phyloP scores from a whole-genome alignment of 1,140 invertebrate genomes.

The Tigriopus japonicus region DNA sequence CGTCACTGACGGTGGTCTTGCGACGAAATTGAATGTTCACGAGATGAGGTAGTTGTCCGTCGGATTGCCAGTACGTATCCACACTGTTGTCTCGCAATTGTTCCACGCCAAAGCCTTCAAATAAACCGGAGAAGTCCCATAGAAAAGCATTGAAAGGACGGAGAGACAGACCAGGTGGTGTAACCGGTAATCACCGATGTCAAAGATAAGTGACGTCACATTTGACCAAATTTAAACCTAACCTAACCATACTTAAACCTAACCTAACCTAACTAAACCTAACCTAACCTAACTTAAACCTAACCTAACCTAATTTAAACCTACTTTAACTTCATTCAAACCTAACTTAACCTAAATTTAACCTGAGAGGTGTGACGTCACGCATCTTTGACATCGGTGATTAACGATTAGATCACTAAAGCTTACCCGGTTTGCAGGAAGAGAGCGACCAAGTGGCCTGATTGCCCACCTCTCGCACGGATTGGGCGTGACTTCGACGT shows the following conservation, averaged over 20 bases:
- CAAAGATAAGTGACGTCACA: no score
- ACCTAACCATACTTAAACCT: no score
- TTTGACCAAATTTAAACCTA: no score
- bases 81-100: constrained; percentile 81
- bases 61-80: constrained; percentile 98
- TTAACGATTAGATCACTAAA: no score
- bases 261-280: no score
- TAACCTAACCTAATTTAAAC: no score
- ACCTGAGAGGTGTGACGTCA: no score
- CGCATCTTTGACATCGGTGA: no score
- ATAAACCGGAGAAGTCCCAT: constrained; percentile 24
- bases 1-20: constrained; percentile 84
- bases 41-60: constrained; percentile 90
- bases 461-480: constrained; percentile 73
- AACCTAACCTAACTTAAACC: no score
- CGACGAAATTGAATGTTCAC: constrained; percentile 93
- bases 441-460: constrained; percentile 96
- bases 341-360: no score
- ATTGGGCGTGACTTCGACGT: neutral
- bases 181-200: no score
- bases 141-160: neutral
- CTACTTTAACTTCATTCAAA: no score
- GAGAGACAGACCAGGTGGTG: neutral
- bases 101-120: constrained; percentile 77
- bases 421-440: constrained; percentile 70